Conservation (phyloP, 2,113 vertebrate species). For the Tragelaphus imberbis region DNA sequence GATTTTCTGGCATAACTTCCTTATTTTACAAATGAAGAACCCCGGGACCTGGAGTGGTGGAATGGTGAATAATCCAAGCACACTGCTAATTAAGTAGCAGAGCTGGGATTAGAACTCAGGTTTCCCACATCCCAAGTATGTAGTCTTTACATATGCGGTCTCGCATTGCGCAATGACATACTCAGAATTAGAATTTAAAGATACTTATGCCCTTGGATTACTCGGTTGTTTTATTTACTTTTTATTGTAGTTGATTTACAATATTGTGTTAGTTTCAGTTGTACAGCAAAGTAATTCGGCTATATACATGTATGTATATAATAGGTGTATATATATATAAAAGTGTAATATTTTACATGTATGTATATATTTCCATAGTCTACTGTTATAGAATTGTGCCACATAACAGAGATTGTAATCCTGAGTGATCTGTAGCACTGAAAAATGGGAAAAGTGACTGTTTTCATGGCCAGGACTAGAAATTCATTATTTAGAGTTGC, state of each 20-base stretch:
- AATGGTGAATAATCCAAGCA: not conserved
- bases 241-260: not conserved
- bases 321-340: not conserved
- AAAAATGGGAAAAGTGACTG: not conserved
- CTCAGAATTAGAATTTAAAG: not conserved
- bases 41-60: not conserved
- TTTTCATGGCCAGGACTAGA: not conserved
- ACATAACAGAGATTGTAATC: not conserved
- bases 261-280: not conserved
- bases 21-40: constrained; percentile 56
- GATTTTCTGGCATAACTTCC: not conserved
- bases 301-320: not conserved
- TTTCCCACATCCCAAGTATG: constrained; percentile 35
- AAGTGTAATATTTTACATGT: not conserved
- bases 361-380: not conserved
- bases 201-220: not conserved
- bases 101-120: constrained; percentile 48
- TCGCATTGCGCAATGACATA: not conserved
- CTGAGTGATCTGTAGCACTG: not conserved
- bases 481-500: not conserved
- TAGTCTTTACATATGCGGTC: not conserved
- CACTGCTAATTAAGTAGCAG: constrained; percentile 35
- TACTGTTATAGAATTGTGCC: not conserved
- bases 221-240: not conserved
- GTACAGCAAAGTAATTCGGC: not conserved